These are phyloP conservation scores for Gnathonemus longibarbis DNA, from an alignment of 2,113 vertebrate species.

Conservation along the genomic window DNA sequence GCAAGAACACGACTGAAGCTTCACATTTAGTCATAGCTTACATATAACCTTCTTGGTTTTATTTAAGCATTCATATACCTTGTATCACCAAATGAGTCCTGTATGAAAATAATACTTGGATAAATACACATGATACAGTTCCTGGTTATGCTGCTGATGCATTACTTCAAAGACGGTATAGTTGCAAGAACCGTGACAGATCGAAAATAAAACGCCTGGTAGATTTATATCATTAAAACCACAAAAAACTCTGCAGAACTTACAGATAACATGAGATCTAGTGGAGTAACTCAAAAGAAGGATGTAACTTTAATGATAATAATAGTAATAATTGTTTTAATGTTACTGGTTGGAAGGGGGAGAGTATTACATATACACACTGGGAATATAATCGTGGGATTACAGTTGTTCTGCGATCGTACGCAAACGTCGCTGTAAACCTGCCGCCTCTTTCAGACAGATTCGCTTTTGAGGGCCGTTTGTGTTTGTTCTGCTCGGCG, in stretches of 20 bases:
- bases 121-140: neutral
- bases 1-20: neutral
- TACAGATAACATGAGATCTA: neutral
- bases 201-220: neutral
- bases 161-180: neutral
- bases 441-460: neutral
- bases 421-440: neutral
- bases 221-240: neutral
- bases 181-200: neutral
- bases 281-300: neutral
- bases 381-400: constrained; percentile 19
- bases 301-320: constrained; percentile 13
- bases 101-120: neutral
- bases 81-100: neutral
- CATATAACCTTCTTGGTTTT: neutral
- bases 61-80: constrained; percentile 1
- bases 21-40: neutral
- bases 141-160: neutral
- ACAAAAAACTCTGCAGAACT: neutral
- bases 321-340: constrained; percentile 29
- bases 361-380: constrained; percentile 30
- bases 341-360: constrained; percentile 19
- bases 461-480: constrained; percentile 8
- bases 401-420: constrained; percentile 10
- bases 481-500: constrained; percentile 15